phyloP scores from a whole-genome alignment of 2,888 invertebrate genomes.

The Chymomyza fuscimana region DNA sequence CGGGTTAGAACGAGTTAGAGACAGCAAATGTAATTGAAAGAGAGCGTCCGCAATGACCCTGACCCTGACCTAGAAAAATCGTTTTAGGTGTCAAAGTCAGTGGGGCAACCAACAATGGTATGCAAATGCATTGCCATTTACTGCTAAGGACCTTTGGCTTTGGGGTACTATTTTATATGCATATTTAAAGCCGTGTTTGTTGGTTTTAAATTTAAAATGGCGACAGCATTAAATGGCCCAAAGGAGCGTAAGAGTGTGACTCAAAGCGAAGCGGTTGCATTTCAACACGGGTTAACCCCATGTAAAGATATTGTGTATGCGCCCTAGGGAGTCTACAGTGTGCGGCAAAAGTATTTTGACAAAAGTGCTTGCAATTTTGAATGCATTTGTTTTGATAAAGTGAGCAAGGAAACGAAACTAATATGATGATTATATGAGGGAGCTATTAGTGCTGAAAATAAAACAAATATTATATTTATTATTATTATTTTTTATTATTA shows the following conservation, averaged over 20 bases:
- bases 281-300: constrained; percentile 3
- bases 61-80: constrained; percentile 70
- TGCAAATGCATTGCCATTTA: constrained; percentile 23
- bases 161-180: constrained; percentile 3
- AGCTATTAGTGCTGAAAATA: no score
- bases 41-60: constrained; percentile 40
- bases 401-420: no score
- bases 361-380: no score
- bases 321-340: not conserved
- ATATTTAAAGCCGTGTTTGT: not conserved
- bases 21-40: not conserved
- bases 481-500: no score
- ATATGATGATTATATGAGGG: no score
- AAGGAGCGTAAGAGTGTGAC: not conserved
- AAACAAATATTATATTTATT: no score
- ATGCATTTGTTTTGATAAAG: no score
- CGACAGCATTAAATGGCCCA: constrained; percentile 15
- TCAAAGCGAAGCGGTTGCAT: constrained; percentile 2
- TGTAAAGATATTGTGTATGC: not conserved
- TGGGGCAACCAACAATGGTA: not conserved
- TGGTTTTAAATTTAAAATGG: not conserved
- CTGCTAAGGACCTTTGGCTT: not conserved
- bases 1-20: not conserved
- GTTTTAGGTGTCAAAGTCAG: constrained; percentile 67
- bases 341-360: no score